These are phyloP conservation scores for Corythucha ciliata DNA, from an alignment of 2,888 invertebrate genomes.

Conservation along the genomic window DNA sequence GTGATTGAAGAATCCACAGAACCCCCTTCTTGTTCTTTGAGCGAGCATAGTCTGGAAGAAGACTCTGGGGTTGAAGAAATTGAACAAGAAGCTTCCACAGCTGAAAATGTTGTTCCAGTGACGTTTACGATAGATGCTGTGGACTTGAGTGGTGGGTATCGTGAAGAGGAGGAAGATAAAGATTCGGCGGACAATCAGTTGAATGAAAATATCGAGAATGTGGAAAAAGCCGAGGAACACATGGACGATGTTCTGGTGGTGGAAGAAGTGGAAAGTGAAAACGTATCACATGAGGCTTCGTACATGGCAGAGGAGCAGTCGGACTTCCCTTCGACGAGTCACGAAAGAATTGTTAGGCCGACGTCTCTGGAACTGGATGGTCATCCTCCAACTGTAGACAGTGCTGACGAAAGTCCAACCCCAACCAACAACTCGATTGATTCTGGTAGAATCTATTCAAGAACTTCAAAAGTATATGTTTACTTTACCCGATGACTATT, in stretches of 20 bases:
- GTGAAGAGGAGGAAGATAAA: not conserved
- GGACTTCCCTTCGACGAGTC: no score
- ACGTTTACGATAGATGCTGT: no score
- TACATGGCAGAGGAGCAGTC: no score
- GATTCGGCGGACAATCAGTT: constrained; percentile 8
- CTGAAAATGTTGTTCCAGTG: constrained; percentile 8
- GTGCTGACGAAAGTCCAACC: constrained; percentile 31
- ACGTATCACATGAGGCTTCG: not conserved
- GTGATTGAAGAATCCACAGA: constrained; percentile 4
- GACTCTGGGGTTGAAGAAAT: not conserved
- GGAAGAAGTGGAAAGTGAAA: not conserved
- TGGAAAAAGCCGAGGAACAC: constrained; percentile 13
- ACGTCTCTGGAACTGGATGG: no score
- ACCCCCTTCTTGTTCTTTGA: not conserved
- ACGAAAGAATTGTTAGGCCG: no score
- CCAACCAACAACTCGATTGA: constrained; percentile 26
- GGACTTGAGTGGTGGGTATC: no score
- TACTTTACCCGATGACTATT: no score
- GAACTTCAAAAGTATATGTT: no score
- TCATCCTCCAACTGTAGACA: constrained; percentile 14
- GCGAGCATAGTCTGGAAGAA: not conserved
- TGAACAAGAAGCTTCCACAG: not conserved
- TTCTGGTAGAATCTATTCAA: no score
- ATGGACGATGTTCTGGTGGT: not conserved
- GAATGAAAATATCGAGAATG: constrained; percentile 23